These are phyloP conservation scores for Carposina sasakii DNA, from an alignment of 1,140 invertebrate species.

Conservation along the genomic window DNA sequence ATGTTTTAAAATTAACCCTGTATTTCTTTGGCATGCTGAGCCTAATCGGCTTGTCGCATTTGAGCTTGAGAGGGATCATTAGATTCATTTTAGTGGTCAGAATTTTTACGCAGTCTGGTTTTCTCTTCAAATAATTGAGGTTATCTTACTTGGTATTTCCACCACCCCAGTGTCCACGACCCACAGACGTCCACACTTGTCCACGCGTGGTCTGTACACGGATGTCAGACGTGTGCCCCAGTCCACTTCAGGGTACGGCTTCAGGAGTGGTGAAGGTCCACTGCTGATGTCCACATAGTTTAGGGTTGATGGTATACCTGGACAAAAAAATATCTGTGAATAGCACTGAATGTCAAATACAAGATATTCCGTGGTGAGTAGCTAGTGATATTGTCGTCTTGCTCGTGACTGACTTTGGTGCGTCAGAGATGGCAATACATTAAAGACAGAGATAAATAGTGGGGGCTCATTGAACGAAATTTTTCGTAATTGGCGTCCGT, in stretches of 20 bases:
- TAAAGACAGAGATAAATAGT: no score
- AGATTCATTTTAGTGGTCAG: no score
- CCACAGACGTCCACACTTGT: slow-evolving; percentile 81
- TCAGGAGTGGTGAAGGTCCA: slow-evolving; percentile 62
- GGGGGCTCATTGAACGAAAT: neutral
- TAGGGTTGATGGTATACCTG: slow-evolving; percentile 79
- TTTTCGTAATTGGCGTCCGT: neutral
- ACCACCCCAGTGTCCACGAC: slow-evolving; percentile 80
- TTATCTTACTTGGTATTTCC: slow-evolving; percentile 61
- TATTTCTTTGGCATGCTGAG: no score
- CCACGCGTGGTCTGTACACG: slow-evolving; percentile 78
- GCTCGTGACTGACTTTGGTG: neutral
- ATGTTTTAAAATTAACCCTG: no score
- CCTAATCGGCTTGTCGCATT: no score
- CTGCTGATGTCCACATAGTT: slow-evolving; percentile 75
- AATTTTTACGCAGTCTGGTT: no score
- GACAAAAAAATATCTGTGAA: slow-evolving; percentile 10
- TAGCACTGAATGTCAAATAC: neutral
- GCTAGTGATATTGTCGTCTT: neutral
- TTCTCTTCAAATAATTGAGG: neutral
- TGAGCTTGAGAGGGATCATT: no score
- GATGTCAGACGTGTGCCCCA: slow-evolving; percentile 71
- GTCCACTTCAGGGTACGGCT: slow-evolving; percentile 77
- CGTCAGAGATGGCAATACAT: no score
- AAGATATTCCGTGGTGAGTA: no score